A percentile compares a stretch with the other conserved stretches of the same genome.
Conservation (phyloP, 2,113 vertebrate species). For the Podocnemis expansa region DNA sequence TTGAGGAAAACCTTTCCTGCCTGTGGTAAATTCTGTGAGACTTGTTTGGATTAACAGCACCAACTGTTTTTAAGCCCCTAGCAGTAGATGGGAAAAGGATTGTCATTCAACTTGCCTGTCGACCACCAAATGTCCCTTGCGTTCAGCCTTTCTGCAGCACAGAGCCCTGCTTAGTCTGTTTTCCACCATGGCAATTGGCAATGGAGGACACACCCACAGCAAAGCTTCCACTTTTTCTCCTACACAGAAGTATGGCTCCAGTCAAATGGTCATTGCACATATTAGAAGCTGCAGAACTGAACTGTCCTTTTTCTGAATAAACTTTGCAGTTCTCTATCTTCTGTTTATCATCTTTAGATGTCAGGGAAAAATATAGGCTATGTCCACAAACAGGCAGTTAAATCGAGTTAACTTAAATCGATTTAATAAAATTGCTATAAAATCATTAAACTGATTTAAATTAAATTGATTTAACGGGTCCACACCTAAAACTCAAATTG, state of each 20-base stretch:
- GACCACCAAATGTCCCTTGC: background rate
- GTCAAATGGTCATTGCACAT: background rate
- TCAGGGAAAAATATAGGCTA: background rate
- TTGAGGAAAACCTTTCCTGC: background rate
- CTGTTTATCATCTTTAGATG: background rate
- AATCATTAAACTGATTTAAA: no score
- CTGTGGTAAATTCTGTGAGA: background rate
- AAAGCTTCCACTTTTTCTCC: background rate
- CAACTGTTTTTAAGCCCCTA: background rate
- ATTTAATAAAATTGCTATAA: no score
- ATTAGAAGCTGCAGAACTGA: background rate
- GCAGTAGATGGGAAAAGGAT: background rate
- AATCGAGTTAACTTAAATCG: no score
- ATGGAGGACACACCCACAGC: background rate
- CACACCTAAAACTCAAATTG: no score
- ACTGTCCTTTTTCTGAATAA: background rate
- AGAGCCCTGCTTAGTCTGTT: background rate
- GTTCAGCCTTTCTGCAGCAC: background rate
- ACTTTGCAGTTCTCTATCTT: background rate
- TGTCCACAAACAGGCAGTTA: no score
- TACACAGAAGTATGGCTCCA: background rate
- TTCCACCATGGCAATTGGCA: background rate
- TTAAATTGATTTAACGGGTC: no score
- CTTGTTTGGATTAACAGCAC: background rate
- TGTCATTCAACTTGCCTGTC: background rate